Evolutionary conservation across 1,140 invertebrate genomes (phyloP).

Genomic region (Papilio glaucus): DNA sequence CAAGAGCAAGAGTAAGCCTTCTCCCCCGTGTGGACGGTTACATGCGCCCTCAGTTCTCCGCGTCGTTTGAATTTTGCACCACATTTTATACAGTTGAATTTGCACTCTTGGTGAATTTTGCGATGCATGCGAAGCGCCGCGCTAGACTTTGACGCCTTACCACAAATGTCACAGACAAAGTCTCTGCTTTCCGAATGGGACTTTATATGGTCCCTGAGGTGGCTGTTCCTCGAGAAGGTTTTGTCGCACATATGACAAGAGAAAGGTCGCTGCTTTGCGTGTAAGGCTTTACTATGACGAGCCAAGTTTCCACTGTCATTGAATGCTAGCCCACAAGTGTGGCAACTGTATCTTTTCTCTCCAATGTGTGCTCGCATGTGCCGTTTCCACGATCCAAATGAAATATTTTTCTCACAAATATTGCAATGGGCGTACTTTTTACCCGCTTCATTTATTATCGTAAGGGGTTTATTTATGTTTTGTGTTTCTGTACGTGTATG

Average conservation of each 20-base stretch:
- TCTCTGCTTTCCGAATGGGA: constrained; percentile 84
- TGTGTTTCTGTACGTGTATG: constrained; percentile 2
- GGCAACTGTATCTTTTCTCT: constrained; percentile 55
- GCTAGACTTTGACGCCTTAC: constrained; percentile 56
- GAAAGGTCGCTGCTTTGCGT: constrained; percentile 79
- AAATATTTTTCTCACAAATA: constrained; percentile 78
- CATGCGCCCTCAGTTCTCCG: constrained; percentile 57
- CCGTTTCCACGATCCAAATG: constrained; percentile 58
- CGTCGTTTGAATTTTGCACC: constrained; percentile 63
- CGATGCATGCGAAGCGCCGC: constrained; percentile 64
- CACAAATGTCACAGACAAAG: constrained; percentile 82
- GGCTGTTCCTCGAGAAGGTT: constrained; percentile 76
- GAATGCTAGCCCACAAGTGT: constrained; percentile 60
- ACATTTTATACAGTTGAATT: constrained; percentile 61
- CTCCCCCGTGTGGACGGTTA: constrained; percentile 63
- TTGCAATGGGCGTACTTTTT: constrained; percentile 74
- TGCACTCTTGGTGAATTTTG: constrained; percentile 47
- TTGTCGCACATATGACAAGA: constrained; percentile 79
- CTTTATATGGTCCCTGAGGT: constrained; percentile 70
- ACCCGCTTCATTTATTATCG: constrained; percentile 45
- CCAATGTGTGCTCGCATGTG: constrained; percentile 51
- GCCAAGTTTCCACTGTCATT: constrained; percentile 80
- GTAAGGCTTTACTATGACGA: constrained; percentile 75
- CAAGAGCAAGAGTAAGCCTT: constrained; percentile 56
- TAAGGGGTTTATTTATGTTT: constrained; percentile 35